Percentiles rank a stretch among this genome's conserved stretches.
phyloP scores from a whole-genome alignment of 37 sponge, comb jelly and placozoan species.

The Aplysina aerophoba region DNA sequence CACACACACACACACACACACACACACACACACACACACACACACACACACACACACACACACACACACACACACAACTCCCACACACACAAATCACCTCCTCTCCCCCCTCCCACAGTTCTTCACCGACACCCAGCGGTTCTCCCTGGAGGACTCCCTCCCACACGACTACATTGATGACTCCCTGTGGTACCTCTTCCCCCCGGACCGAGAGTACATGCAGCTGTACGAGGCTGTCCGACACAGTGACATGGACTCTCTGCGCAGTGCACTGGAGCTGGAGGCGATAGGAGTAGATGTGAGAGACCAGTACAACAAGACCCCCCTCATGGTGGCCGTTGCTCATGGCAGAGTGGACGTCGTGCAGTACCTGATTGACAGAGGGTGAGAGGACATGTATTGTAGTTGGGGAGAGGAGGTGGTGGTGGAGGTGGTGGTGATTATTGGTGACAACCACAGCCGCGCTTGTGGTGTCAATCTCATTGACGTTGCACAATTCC shows the following conservation, averaged over 20 bases:
- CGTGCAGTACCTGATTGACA: constrained; percentile 63
- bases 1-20: too few relatives aligned
- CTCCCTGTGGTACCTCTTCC: constrained; percentile 92
- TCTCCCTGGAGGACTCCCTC: constrained; percentile 48
- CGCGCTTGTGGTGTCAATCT: background rate
- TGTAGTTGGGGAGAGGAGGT: background rate
- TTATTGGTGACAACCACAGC: background rate
- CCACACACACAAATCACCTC: too few relatives aligned
- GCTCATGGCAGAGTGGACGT: constrained; percentile 81
- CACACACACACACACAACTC: too few relatives aligned
- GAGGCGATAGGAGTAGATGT: constrained; percentile 65
- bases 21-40: too few relatives aligned
- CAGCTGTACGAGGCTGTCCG: constrained; percentile 85
- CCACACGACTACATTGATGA: constrained; percentile 74
- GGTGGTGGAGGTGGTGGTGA: background rate
- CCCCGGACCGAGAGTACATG: constrained; percentile 86
- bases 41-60: too few relatives aligned
- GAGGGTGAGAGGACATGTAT: constrained; percentile 54
- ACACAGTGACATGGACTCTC: constrained; percentile 84
- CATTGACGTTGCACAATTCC: background rate
- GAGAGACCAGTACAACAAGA: constrained; percentile 94
- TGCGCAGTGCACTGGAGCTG: constrained; percentile 66
- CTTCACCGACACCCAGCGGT: constrained; percentile 73
- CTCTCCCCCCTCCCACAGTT: too few relatives aligned
- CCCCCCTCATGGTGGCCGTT: constrained; percentile 95